A percentile compares a stretch with the other conserved stretches of the same genome.
Conservation (phyloP, 2,797 vertebrate genomes). For the Lithobates sylvaticus region DNA sequence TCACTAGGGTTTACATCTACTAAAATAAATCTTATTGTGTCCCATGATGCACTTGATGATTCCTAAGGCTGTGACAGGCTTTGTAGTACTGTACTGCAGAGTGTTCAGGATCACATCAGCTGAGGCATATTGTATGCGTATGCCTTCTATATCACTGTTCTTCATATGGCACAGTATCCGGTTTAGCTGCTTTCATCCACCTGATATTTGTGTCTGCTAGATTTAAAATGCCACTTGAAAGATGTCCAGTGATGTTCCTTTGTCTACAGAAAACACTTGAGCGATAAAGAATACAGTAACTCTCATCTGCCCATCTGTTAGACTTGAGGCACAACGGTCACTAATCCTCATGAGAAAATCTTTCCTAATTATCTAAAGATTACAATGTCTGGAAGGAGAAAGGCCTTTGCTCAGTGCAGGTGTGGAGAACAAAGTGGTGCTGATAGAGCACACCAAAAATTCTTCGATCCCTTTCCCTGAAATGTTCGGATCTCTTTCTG, state of each 20-base stretch:
- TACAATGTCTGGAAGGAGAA: constrained; percentile 26
- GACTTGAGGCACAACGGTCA: constrained; percentile 72
- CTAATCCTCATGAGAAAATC: constrained; percentile 46
- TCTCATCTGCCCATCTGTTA: constrained; percentile 78
- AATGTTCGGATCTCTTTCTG: too few relatives aligned
- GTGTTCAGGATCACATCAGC: too few relatives aligned
- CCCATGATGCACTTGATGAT: too few relatives aligned
- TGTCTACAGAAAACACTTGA: constrained; percentile 21
- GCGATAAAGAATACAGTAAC: constrained; percentile 20
- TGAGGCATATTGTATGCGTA: not conserved
- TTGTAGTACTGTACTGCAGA: too few relatives aligned
- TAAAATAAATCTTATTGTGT: too few relatives aligned
- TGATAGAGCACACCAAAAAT: constrained; percentile 29
- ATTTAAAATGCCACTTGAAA: not conserved
- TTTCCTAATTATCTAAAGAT: constrained; percentile 53
- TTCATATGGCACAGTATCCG: not conserved
- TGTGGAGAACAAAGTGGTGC: constrained; percentile 48
- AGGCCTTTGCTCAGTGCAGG: constrained; percentile 33
- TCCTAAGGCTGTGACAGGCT: too few relatives aligned
- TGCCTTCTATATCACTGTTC: not conserved
- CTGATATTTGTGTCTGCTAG: not conserved
- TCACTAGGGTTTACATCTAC: too few relatives aligned
- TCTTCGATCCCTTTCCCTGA: not conserved
- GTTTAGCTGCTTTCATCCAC: not conserved
- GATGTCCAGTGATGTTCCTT: constrained; percentile 39